Base-by-base conservation (phyloP, 2,113 vertebrate species). In the Ursus arctos region DNA sequence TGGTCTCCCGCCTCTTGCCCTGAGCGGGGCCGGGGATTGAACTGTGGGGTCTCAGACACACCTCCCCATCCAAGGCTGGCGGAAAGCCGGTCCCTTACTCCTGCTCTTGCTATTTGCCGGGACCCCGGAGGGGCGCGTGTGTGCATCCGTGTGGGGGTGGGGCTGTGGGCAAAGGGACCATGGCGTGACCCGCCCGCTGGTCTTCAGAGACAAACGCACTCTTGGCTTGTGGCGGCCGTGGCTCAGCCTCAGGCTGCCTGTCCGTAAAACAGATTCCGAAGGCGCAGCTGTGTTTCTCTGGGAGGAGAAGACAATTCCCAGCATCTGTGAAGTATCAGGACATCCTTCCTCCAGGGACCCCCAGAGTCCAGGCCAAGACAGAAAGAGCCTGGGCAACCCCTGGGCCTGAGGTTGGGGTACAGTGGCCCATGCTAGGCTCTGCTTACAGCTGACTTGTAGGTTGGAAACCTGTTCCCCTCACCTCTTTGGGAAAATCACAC, bases 101-200 rank as follows among this genome's bases (percentile, higher is more conserved):
- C 87, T 0, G 4, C 10, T 33, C n/a, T 18, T 88, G 40, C 53
- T 51, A 26, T 51, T 47, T 4, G 15, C 26, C 15, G 21, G 63
- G 55, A 40, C 9, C 28, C 13, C 10, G 11, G 31, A 19, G 24
- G 69, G 22, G 76, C 1, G 2, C 1, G 0, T 7, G 15, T 14
- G 31, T 57, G 49, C 1, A 0, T 53, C 53, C 2, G 7, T 0
- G 8, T 24, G 16, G 47, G 31, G 31, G 24, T 36, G 40, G 12
- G n/a, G 11, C 76, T 15, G n/a, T 2, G 28, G 6, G 24, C 4
- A 47, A 31, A 1, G 15, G 72, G 61, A 14, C 14, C 19, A 2
- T 0, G 18, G n/a, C 9, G 0, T n/a, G n/a, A 69, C 26, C 1
- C 24, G 14, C 40, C 36, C 31, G 6, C 5, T 21, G 9, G 63